A percentile compares a stretch with the other conserved stretches of the same genome.
phyloP scores from a whole-genome alignment of 2,113 vertebrate genomes.

The Aptenodytes forsteri region DNA sequence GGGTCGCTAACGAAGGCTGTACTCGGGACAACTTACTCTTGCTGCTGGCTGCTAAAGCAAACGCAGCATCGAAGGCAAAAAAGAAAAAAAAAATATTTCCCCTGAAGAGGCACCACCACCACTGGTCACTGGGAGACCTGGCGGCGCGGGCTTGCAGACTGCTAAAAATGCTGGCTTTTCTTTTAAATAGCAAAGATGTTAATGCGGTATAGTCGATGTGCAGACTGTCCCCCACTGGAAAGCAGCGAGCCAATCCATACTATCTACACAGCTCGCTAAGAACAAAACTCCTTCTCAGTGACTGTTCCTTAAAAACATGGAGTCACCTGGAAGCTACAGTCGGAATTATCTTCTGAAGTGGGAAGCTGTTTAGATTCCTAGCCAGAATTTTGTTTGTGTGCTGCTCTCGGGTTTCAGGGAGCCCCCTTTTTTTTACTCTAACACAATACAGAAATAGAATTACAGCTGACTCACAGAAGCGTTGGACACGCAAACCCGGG shows the following conservation, averaged over 20 bases:
- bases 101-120: rapidly evolving
- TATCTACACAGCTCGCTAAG: neutral
- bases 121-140: neutral
- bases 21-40: neutral
- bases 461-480: neutral
- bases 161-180: neutral
- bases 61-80: neutral
- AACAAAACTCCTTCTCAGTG: neutral
- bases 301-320: neutral
- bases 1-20: neutral
- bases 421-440: neutral
- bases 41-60: neutral
- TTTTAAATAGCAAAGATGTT: neutral
- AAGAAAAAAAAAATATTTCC: neutral
- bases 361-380: constrained; percentile 7
- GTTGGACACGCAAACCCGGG: neutral
- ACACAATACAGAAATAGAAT: neutral
- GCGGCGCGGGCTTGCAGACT: rapidly evolving
- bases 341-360: neutral
- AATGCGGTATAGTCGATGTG: neutral
- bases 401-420: neutral
- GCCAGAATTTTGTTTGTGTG: neutral
- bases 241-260: neutral
- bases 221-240: neutral
- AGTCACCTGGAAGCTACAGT: neutral